Conservation (phyloP, 1,140 invertebrate genomes). For the Aplysia californica region DNA sequence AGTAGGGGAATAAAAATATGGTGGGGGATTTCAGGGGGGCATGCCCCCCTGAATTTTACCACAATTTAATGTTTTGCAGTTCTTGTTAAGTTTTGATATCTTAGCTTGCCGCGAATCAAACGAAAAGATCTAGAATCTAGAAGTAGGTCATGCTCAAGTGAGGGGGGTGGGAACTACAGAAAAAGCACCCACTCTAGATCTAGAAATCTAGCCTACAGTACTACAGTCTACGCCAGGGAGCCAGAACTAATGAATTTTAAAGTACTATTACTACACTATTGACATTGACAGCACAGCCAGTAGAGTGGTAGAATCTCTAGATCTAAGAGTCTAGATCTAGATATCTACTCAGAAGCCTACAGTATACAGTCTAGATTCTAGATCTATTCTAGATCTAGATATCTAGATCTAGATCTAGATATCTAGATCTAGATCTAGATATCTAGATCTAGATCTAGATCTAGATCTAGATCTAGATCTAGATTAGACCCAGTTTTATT, state of each 20-base stretch:
- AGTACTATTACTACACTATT: too few relatives aligned
- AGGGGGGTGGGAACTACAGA: neutral
- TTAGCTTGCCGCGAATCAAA: neutral
- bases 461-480: neutral
- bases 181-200: neutral
- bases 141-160: neutral
- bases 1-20: too few relatives aligned
- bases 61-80: neutral
- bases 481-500: neutral
- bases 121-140: too few relatives aligned
- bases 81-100: neutral
- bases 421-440: neutral
- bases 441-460: neutral
- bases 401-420: too few relatives aligned
- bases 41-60: neutral
- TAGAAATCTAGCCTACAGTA: neutral
- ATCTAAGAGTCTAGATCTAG: neutral
- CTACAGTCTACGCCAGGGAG: too few relatives aligned
- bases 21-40: too few relatives aligned
- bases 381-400: too few relatives aligned
- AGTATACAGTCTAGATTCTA: too few relatives aligned
- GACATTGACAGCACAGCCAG: too few relatives aligned
- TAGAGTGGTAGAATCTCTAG: too few relatives aligned
- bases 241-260: too few relatives aligned
- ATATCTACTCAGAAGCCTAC: too few relatives aligned